Base-by-base conservation (phyloP, 2,797 vertebrate species). In the Darevskia mixta region DNA sequence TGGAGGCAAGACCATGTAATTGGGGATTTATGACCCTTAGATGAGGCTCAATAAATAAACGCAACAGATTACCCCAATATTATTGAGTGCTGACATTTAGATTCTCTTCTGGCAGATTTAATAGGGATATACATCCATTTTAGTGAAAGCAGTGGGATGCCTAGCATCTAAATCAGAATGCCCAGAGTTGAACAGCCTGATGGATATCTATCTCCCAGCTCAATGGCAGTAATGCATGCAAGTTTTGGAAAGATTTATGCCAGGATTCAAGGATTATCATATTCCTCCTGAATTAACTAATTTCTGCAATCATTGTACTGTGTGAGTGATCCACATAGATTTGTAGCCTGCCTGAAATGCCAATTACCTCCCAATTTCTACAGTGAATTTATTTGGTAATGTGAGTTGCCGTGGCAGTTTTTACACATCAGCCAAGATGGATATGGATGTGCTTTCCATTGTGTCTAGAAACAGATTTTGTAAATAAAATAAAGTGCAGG, bases 211-310 rank as follows among this genome's bases (percentile, higher is more conserved):
- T 93, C 93, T 95, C 93, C 90, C 90, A 86, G 89, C 77, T 87
- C 87, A 78, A 85, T 38, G 88, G 86, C 88, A 93, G 85, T 88
- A 95, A 92, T 86, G 83, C 69, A 89, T 91, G 90, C 86, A 95
- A 76, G 93, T 94, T 91, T 90, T 90, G 6, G 82, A 93, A 78
- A 94, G 93, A 96, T 95, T 94, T 95, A 93, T 91, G 88, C 35
- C 87, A 93, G 67, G 82, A 93, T 92, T 91, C 87, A 91, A 90
- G 92, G 90, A 95, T 96, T 91, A 91, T 89, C 86, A 95, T 94
- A 93, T 93, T 96, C 95, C 93, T 95, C 93, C 93, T 93, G 95
- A 96, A 97, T 96, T 96, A 96, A 96, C 93, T 96, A 95, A 96
- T 96, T 97, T 96, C 96, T 95, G 92, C 94, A 96, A 95, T 96